Conservation (phyloP, 2,113 vertebrate species). For the Callionymus lyra region DNA sequence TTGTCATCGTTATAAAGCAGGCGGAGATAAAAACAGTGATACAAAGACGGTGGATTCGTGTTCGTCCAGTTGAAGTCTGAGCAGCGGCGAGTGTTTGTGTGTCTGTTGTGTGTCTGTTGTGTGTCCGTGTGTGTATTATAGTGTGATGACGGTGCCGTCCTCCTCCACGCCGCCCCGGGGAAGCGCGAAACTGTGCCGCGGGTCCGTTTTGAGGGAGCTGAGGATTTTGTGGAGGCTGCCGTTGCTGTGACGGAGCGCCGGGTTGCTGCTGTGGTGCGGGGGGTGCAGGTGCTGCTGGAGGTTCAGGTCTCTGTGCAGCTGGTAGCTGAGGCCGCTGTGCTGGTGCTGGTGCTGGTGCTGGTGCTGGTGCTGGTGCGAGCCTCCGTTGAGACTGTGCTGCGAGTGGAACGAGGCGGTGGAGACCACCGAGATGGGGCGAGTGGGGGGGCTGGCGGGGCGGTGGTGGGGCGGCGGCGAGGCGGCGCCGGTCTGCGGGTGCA, state of each 20-base stretch:
- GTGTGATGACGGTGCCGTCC: slow-evolving; percentile 91
- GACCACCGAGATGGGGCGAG: slow-evolving; percentile 57
- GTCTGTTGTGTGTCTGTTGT: slow-evolving; percentile 35
- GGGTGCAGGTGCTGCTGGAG: slow-evolving; percentile 56
- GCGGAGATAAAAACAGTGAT: slow-evolving; percentile 27
- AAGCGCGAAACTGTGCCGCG: slow-evolving; percentile 86
- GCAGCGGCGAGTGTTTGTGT: slow-evolving; percentile 11
- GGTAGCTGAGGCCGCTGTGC: slow-evolving; percentile 66
- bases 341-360: slow-evolving; percentile 31
- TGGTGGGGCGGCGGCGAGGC: slow-evolving; percentile 2
- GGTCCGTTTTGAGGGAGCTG: slow-evolving; percentile 85
- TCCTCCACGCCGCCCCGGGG: slow-evolving; percentile 90
- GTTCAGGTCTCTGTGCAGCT: slow-evolving; percentile 76
- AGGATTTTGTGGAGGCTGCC: slow-evolving; percentile 88
- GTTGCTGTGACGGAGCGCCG: slow-evolving; percentile 77
- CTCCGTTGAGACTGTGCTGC: slow-evolving; percentile 74
- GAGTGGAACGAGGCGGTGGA: slow-evolving; percentile 75
- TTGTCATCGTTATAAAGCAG: slow-evolving; percentile 8
- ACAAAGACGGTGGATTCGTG: slow-evolving; percentile 30
- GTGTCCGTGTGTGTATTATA: slow-evolving; percentile 67
- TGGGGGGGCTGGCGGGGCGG: slow-evolving; percentile 56
- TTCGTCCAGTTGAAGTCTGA: slow-evolving; percentile 45
- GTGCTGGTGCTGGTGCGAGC: slow-evolving; percentile 43
- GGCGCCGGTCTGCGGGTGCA: slow-evolving; percentile 25
- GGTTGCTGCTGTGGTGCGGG: slow-evolving; percentile 60